Evolutionary conservation across 1,140 invertebrate species (phyloP), one percentile per base, ranked within the genome.

Genomic region (Adelges cooleyi): DNA sequence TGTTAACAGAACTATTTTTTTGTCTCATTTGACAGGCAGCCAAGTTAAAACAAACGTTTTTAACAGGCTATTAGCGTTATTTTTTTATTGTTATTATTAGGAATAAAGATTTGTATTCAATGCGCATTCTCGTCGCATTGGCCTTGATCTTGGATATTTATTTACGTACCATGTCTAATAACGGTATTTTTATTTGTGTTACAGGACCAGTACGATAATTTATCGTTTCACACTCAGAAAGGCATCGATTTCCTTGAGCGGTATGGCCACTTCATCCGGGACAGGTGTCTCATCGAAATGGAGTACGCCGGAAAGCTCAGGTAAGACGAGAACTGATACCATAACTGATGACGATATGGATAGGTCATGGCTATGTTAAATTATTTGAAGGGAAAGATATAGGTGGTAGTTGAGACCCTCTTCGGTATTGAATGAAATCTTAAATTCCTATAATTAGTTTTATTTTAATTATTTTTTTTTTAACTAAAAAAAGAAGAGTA

Each of bases 151-250:
- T 62, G 56, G 46, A 46, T 6, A 33, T 33, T 33, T 33, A 33
- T 11, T n/a, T 33, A 33, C 20, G 27, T 18, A 48, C 42, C 23
- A 11, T n/a, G 8, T 62, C 17, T 13, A 36, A 22, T 56, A 20
- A 66, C 66, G 73, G 25, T 8, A 25, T 73, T 71, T 68, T 72
- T 75, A 78, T 77, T 70, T n/a, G n/a, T n/a, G n/a, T 85, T 84
- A 68, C 83, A 98, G 95, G 95, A 98, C 82, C 94, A 98, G 80
- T 96, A 92, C 81, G 93, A 97, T 72, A 92, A 92, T 81, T 83
- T 98, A 75, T 86, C 91, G 71, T 78, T 83, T 70, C 94, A 98
- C 78, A 97, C 95, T 71, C 86, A 94, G 75, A 95, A 93, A 80
- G 95, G 95, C 72, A 95, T 98, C 72, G 95, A 98, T 71, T 96